A percentile compares a stretch with the other conserved stretches of the same genome.
These are phyloP conservation scores for Halocynthia roretzi DNA, from an alignment of 23 tunicate species.

Conservation along the genomic window DNA sequence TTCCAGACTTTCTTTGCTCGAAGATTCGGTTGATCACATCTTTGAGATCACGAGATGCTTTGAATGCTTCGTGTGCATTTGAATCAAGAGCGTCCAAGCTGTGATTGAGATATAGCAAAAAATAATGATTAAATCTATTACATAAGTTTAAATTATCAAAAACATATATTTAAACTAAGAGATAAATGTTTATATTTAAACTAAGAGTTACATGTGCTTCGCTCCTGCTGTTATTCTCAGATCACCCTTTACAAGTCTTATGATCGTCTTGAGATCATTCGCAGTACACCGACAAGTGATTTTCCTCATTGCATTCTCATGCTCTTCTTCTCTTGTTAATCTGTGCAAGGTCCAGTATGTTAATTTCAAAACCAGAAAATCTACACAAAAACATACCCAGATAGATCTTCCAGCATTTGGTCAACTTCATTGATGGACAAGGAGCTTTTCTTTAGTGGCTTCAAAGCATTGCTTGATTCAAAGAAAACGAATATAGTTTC, in stretches of 20 bases:
- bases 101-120: neutral
- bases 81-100: slow-evolving; percentile 76
- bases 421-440: slow-evolving; percentile 87
- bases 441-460: slow-evolving; percentile 69
- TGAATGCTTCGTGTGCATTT: slow-evolving; percentile 93
- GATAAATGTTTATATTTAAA: neutral
- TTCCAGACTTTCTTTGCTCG: slow-evolving; percentile 58
- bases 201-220: slow-evolving; percentile 43
- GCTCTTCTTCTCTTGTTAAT: slow-evolving; percentile 86
- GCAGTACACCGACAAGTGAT: slow-evolving; percentile 58
- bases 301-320: slow-evolving; percentile 39
- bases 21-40: slow-evolving; percentile 61
- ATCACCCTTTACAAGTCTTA: slow-evolving; percentile 70
- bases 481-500: slow-evolving; percentile 82
- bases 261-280: slow-evolving; percentile 77
- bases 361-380: neutral
- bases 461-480: slow-evolving; percentile 52
- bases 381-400: slow-evolving; percentile 2
- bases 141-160: no score
- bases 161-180: no score
- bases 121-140: no score
- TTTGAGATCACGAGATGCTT: slow-evolving; percentile 79
- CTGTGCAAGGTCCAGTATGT: neutral
- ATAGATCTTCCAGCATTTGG: slow-evolving; percentile 46
- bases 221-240: slow-evolving; percentile 79